Percentiles rank a stretch among this genome's conserved stretches.
phyloP scores from a whole-genome alignment of 2,113 vertebrate species.

The Aegithalos caudatus region DNA sequence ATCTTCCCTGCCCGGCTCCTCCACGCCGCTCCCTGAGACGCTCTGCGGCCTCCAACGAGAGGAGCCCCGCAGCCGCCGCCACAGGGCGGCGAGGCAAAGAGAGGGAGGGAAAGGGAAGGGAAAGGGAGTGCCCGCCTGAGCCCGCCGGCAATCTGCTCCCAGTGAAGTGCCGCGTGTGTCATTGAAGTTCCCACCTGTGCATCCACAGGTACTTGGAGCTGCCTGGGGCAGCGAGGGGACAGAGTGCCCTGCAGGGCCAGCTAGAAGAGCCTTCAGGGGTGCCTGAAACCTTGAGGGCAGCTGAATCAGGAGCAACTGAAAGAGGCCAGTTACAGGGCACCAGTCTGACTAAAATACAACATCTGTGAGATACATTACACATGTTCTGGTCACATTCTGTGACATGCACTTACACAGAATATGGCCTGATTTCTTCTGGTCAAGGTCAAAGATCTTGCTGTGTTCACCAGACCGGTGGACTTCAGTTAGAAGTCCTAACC shows the following conservation, averaged over 20 bases:
- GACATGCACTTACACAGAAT: neutral
- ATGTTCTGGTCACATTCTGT: neutral
- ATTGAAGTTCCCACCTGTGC: neutral
- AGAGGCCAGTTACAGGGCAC: neutral
- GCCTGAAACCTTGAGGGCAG: neutral
- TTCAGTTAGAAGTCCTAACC: neutral
- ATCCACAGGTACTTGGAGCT: fast-evolving
- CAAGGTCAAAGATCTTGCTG: neutral
- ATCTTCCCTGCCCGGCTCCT: no score
- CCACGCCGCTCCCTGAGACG: fast-evolving
- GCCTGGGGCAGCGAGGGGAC: neutral
- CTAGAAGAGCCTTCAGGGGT: neutral
- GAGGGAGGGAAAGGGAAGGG: no score
- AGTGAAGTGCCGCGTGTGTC: fast-evolving
- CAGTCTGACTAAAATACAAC: neutral
- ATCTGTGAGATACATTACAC: fast-evolving
- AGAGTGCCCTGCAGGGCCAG: neutral
- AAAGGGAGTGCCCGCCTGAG: fast-evolving
- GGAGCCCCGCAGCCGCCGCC: fast-evolving
- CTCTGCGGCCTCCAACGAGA: fast-evolving
- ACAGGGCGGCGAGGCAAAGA: fast-evolving
- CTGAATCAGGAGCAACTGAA: neutral
- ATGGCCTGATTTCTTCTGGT: neutral
- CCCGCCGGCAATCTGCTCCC: fast-evolving
- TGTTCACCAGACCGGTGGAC: neutral